Percentiles rank a stretch among this genome's conserved stretches.
These are phyloP conservation scores for Microcebus ravelobensis DNA, from an alignment of 2,113 vertebrate species.

Conservation along the genomic window DNA sequence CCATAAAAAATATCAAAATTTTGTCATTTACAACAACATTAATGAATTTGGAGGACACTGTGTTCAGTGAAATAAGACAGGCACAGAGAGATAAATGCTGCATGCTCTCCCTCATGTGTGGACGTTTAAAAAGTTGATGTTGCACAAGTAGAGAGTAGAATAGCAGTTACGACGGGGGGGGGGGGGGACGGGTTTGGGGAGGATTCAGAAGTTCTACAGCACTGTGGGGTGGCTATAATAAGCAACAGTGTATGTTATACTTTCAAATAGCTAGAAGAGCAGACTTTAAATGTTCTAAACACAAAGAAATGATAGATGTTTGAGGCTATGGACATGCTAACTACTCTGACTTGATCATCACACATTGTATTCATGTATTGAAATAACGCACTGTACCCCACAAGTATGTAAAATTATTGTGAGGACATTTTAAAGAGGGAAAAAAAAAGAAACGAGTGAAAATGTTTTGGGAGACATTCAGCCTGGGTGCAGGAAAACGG, in stretches of 20 bases:
- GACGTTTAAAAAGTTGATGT: background rate
- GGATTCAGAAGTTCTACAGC: background rate
- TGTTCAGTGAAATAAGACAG: background rate
- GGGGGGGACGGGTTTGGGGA: background rate
- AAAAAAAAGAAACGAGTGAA: background rate
- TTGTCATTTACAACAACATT: background rate
- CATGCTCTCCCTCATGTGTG: background rate
- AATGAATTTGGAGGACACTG: background rate
- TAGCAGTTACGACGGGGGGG: background rate
- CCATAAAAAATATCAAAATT: background rate
- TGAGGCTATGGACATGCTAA: background rate
- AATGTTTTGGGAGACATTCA: background rate
- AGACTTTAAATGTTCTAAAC: background rate
- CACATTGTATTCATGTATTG: background rate
- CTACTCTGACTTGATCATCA: background rate
- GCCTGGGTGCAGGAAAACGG: accelerated
- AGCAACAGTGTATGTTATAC: background rate
- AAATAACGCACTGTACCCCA: background rate
- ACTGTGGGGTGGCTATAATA: background rate
- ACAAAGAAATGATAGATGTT: background rate
- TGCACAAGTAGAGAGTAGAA: background rate
- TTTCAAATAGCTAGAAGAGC: background rate
- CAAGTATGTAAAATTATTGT: background rate
- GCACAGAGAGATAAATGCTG: background rate
- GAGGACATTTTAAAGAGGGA: background rate